Percentiles rank a stretch among this genome's conserved stretches.
Evolutionary conservation across 2,888 invertebrate species (phyloP).

Genomic region (Doris montereyensis): DNA sequence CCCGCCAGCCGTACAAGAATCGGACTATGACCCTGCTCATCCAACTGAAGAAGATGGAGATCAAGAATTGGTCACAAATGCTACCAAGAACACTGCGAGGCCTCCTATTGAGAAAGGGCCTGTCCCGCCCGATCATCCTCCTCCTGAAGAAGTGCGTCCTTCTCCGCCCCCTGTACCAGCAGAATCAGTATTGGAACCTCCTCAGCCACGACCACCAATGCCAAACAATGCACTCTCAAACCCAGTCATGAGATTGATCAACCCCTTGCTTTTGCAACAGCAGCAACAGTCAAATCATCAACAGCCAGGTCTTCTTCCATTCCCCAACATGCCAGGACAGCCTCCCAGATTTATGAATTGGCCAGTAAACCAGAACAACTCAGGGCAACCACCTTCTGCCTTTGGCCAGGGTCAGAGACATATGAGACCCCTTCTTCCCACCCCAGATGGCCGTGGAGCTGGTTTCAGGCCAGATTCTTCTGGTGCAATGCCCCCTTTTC

Average conservation of each 20-base stretch:
- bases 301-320: background rate
- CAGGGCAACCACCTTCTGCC: conserved; percentile 37
- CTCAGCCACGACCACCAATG: conserved; percentile 26
- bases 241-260: background rate
- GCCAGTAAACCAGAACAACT: conserved; percentile 38
- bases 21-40: conserved; percentile 47
- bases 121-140: conserved; percentile 37
- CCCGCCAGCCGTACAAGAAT: conserved; percentile 32
- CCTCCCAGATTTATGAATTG: background rate
- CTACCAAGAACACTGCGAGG: background rate
- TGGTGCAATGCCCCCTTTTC: conserved; percentile 34
- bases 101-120: conserved; percentile 20
- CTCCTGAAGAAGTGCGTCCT: conserved; percentile 36
- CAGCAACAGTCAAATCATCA: background rate
- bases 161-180: conserved; percentile 28
- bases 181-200: conserved; percentile 27
- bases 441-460: conserved; percentile 34
- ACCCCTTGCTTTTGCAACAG: background rate
- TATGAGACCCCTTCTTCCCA: conserved; percentile 27
- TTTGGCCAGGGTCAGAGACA: conserved; percentile 28
- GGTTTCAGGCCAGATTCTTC: conserved; percentile 37
- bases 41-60: conserved; percentile 45
- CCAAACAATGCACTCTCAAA: conserved; percentile 1
- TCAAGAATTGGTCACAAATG: conserved; percentile 6
- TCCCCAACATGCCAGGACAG: conserved; percentile 4